Conservation (phyloP, 2,797 vertebrate species). For the Myripristis murdjan region DNA sequence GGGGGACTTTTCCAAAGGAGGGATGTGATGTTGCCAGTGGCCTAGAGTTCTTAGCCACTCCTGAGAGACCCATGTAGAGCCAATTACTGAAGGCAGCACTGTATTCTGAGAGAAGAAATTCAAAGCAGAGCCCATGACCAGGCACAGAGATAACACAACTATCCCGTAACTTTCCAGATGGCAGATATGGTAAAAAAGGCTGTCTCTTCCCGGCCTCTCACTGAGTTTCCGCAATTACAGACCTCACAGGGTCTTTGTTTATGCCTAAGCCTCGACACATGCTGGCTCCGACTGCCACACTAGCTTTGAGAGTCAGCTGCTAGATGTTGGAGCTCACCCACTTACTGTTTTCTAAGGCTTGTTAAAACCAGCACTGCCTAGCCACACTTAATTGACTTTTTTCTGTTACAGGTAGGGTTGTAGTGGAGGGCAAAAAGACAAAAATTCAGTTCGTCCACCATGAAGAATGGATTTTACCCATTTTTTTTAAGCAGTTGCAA, state of each 20-base stretch:
- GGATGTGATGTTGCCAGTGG: slow-evolving; percentile 1
- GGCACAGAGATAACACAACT: not conserved
- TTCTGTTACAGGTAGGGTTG: not conserved
- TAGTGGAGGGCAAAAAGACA: not conserved
- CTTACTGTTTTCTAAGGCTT: slow-evolving; percentile 3
- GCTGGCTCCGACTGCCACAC: slow-evolving; percentile 10
- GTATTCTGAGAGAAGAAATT: slow-evolving; percentile 36
- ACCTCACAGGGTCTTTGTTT: slow-evolving; percentile 22
- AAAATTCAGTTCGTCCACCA: too few species aligned
- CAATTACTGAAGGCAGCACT: slow-evolving; percentile 41
- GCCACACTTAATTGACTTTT: slow-evolving; percentile 1
- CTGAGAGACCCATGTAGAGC: slow-evolving; percentile 28
- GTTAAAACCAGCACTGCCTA: not conserved
- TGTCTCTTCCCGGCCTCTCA: not conserved
- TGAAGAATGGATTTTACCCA: too few species aligned
- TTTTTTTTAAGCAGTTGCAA: too few species aligned
- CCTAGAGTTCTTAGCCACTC: not conserved
- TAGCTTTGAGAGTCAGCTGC: not conserved
- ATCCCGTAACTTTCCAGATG: slow-evolving; percentile 12
- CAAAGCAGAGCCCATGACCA: slow-evolving; percentile 18
- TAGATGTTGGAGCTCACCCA: slow-evolving; percentile 7
- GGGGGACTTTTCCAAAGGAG: slow-evolving; percentile 5
- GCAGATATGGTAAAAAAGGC: slow-evolving; percentile 8
- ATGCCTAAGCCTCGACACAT: not conserved
- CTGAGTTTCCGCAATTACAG: slow-evolving; percentile 12